Evolutionary conservation across 2,888 invertebrate genomes (phyloP).

Genomic region (Volucella inflata): DNA sequence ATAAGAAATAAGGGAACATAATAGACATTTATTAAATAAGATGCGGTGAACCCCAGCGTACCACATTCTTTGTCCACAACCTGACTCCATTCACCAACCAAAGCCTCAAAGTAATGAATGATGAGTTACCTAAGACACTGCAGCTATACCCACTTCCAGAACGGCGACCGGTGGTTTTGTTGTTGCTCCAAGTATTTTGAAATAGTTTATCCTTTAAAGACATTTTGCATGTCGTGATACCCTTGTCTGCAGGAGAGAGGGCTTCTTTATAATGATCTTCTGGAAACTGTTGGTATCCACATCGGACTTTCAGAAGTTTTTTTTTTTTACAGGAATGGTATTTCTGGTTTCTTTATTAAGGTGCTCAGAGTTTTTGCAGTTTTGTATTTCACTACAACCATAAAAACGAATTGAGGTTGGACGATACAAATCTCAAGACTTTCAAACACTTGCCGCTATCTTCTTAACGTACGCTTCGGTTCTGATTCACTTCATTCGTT

Average conservation of each 20-base stretch:
- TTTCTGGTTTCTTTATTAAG: slow-evolving; percentile 67
- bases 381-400: slow-evolving; percentile 36
- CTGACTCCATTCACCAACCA: slow-evolving; percentile 25
- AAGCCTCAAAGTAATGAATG: slow-evolving; percentile 62
- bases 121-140: slow-evolving; percentile 83
- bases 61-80: slow-evolving; percentile 35
- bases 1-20: not conserved
- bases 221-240: slow-evolving; percentile 39
- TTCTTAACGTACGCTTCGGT: slow-evolving; percentile 44
- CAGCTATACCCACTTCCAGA: slow-evolving; percentile 83
- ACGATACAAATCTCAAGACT: slow-evolving; percentile 60
- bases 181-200: slow-evolving; percentile 83
- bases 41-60: slow-evolving; percentile 61
- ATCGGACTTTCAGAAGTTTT: slow-evolving; percentile 38
- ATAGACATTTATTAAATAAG: slow-evolving; percentile 50
- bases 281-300: slow-evolving; percentile 40
- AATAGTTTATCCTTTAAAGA: slow-evolving; percentile 82
- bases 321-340: slow-evolving; percentile 36
- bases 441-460: slow-evolving; percentile 71
- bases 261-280: slow-evolving; percentile 54
- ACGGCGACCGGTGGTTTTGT: slow-evolving; percentile 83
- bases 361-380: slow-evolving; percentile 29
- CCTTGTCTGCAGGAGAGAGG: slow-evolving; percentile 22
- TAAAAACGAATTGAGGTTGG: slow-evolving; percentile 21
- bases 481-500: slow-evolving; percentile 65